Conservation (phyloP, 2,888 invertebrate species). For the Drosophila parthenogenetica region DNA sequence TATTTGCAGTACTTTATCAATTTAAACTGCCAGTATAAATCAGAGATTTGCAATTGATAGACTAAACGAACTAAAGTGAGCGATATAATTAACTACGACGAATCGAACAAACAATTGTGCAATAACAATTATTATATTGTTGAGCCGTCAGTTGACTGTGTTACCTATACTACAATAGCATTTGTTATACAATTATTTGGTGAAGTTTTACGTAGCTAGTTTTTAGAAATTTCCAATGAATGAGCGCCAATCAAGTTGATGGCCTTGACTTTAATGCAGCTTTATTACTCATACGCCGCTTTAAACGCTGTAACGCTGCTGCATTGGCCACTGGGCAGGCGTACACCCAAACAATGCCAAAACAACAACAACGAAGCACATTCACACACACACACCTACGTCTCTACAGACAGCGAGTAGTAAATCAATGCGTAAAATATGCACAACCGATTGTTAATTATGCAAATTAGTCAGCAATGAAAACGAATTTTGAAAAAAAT, state of each 20-base stretch:
- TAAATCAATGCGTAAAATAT: constrained; percentile 54
- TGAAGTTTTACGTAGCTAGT: constrained; percentile 14
- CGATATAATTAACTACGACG: not conserved
- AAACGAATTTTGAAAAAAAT: constrained; percentile 13
- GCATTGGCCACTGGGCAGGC: constrained; percentile 45
- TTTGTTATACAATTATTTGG: constrained; percentile 27
- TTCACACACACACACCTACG: constrained; percentile 9
- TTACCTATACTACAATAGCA: not conserved
- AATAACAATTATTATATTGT: constrained; percentile 19
- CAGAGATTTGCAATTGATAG: constrained; percentile 22
- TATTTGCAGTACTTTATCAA: constrained; percentile 7
- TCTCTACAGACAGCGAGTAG: not conserved
- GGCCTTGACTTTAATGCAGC: constrained; percentile 69
- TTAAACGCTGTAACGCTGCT: constrained; percentile 21
- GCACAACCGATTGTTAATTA: constrained; percentile 70
- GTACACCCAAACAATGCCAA: constrained; percentile 1
- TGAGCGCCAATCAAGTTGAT: constrained; percentile 23
- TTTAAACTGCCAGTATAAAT: constrained; percentile 27
- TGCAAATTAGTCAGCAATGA: constrained; percentile 47
- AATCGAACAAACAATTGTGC: constrained; percentile 22
- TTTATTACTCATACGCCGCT: constrained; percentile 49
- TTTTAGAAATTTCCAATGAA: constrained; percentile 40
- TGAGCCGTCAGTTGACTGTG: constrained; percentile 13
- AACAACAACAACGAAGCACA: constrained; percentile 12
- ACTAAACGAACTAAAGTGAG: constrained; percentile 21